Conservation (phyloP, 2,113 vertebrate genomes). For the Plestiodon gilberti region DNA sequence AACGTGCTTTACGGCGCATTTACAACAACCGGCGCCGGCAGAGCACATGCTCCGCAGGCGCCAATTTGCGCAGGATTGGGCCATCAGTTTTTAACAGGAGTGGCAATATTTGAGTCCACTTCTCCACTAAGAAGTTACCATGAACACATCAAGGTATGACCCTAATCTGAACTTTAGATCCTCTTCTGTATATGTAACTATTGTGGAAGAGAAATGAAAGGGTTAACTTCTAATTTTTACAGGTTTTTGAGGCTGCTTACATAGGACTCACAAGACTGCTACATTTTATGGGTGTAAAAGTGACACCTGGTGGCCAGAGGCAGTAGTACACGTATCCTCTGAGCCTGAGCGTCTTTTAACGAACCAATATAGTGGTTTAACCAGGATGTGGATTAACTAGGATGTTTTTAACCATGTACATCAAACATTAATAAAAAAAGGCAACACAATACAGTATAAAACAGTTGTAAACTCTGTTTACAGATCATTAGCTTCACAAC, state of each 20-base stretch:
- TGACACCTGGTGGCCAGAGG: conserved; percentile 15
- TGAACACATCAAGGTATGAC: neutral
- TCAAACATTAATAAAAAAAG: too few relatives aligned
- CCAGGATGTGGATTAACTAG: too few relatives aligned
- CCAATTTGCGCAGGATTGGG: too few relatives aligned
- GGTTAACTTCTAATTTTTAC: neutral
- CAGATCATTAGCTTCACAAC: too few relatives aligned
- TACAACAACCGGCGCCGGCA: too few relatives aligned
- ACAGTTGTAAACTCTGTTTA: too few relatives aligned
- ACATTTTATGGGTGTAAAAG: conserved; percentile 15
- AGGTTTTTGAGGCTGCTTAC: neutral
- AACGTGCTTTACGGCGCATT: too few relatives aligned
- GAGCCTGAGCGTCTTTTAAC: neutral
- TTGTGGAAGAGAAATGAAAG: neutral
- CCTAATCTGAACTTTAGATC: neutral
- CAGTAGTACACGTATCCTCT: neutral
- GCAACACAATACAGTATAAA: too few relatives aligned
- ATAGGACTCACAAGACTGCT: neutral
- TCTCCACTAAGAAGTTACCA: neutral
- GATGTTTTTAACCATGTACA: too few relatives aligned
- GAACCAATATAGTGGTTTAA: too few relatives aligned
- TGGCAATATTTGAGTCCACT: neutral
- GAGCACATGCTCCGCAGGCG: too few relatives aligned
- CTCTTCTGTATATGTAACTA: neutral
- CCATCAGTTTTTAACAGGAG: neutral